These are phyloP conservation scores for Delphinus delphis DNA, from an alignment of 2,113 vertebrate genomes.

Conservation along the genomic window DNA sequence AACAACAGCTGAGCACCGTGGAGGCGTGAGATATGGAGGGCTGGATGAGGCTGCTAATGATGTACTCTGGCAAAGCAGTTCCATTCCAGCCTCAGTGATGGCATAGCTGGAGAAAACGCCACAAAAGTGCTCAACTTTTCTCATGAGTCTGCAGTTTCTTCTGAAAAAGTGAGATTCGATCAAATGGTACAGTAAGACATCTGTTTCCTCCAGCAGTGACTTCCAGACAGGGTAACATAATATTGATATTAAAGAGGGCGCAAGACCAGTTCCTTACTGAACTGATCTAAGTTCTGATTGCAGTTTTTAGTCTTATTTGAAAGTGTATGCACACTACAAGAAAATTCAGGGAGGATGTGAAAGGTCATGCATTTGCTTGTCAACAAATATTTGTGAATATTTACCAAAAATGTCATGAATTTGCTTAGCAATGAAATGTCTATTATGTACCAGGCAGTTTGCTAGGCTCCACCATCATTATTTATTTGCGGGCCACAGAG, in stretches of 20 bases:
- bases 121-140: constrained; percentile 61
- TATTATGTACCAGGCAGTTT: neutral
- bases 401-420: neutral
- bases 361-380: neutral
- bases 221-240: neutral
- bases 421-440: neutral
- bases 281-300: neutral
- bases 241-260: neutral
- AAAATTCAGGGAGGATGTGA: neutral
- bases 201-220: constrained; percentile 40
- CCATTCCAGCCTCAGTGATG: constrained; percentile 64
- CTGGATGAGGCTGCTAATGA: constrained; percentile 12
- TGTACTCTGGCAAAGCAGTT: constrained; percentile 40
- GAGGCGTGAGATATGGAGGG: neutral
- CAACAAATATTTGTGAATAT: neutral
- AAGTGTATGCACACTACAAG: neutral
- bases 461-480: neutral
- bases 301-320: neutral
- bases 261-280: neutral
- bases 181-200: constrained; percentile 46
- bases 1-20: constrained; percentile 44
- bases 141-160: constrained; percentile 74
- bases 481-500: neutral
- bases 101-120: constrained; percentile 35
- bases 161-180: constrained; percentile 67